Conservation (phyloP, 2,113 vertebrate genomes). For the Macheiramphus alcinus region DNA sequence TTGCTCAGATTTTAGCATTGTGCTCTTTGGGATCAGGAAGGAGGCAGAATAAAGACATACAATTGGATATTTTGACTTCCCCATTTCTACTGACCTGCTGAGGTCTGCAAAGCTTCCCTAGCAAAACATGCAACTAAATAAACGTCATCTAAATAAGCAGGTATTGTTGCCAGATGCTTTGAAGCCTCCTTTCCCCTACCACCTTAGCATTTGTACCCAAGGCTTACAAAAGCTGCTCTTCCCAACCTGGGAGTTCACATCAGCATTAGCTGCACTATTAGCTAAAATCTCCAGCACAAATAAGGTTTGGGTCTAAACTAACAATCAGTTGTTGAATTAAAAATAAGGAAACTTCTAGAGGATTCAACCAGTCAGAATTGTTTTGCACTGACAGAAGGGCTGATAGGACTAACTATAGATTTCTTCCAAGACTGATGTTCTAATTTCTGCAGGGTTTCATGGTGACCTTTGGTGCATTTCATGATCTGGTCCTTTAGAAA, state of each 20-base stretch:
- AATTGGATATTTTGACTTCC: neutral
- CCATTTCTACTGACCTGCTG: neutral
- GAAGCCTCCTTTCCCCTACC: neutral
- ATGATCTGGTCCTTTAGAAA: slow-evolving; percentile 28
- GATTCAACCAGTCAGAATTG: neutral
- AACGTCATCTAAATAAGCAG: neutral
- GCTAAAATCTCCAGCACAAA: neutral
- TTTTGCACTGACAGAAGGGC: neutral
- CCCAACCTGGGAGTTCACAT: neutral
- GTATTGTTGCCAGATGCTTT: neutral
- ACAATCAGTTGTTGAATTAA: neutral
- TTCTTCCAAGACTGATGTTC: slow-evolving; percentile 31
- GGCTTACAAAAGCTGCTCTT: neutral
- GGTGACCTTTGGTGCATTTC: slow-evolving; percentile 54
- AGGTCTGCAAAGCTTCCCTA: neutral
- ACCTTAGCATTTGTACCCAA: neutral
- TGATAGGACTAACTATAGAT: neutral
- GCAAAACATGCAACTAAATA: neutral
- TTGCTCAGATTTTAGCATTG: neutral
- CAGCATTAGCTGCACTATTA: neutral
- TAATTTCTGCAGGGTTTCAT: slow-evolving; percentile 32
- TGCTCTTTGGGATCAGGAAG: neutral
- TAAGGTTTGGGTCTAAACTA: neutral
- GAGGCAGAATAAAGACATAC: neutral
- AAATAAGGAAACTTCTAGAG: neutral